phyloP scores from a whole-genome alignment of 2,113 vertebrate species.

The Drymodes brunneopygia region DNA sequence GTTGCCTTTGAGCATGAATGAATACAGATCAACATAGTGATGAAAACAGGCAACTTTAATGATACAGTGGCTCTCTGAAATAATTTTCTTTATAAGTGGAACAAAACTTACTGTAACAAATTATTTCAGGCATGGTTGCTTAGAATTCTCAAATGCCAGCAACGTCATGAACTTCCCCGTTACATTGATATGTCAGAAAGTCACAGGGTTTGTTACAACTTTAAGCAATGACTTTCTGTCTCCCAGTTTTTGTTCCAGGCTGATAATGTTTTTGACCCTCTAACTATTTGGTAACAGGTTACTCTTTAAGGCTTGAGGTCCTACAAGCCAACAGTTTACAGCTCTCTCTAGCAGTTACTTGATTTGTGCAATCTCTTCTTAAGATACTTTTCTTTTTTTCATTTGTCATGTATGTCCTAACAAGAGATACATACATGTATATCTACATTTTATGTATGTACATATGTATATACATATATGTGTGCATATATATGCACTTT shows the following conservation, averaged over 20 bases:
- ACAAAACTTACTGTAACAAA: background rate
- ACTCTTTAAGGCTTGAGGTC: background rate
- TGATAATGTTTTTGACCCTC: background rate
- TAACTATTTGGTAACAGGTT: background rate
- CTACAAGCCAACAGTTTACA: background rate
- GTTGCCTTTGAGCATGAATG: background rate
- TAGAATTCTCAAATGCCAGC: background rate
- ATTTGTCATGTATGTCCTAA: background rate
- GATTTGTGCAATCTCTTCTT: background rate
- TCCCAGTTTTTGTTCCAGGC: background rate
- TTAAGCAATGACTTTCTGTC: background rate
- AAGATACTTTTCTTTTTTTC: background rate
- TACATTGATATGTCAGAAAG: background rate
- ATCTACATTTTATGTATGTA: background rate
- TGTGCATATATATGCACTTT: background rate
- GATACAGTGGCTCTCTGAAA: background rate
- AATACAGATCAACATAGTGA: background rate
- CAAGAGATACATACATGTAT: background rate
- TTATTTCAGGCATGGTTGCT: background rate
- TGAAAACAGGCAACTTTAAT: background rate
- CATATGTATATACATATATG: too few species aligned
- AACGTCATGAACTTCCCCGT: background rate
- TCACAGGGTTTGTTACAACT: background rate
- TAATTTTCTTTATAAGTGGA: background rate
- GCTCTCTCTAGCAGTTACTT: background rate